Base-by-base conservation (phyloP, 2,113 vertebrate genomes). In the Sterna hirundo region DNA sequence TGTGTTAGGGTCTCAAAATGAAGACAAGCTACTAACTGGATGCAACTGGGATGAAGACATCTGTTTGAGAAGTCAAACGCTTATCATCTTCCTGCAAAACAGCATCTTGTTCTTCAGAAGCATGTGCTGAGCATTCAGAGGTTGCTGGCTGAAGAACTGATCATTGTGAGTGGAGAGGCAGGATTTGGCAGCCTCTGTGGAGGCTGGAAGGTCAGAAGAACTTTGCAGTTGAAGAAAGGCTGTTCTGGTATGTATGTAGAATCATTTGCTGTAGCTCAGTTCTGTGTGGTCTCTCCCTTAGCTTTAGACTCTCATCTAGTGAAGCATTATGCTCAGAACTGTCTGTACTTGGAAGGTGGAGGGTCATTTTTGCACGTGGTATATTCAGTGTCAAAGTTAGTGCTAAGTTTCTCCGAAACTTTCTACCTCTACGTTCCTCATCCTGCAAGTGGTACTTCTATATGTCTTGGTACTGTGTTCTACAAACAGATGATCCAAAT, bases 1-100 rank as follows among this genome's bases (percentile, higher is more conserved):
- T 47, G 18, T 72, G 36, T 60, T 68, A 57, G 15, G 8, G 25
- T 65, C 26, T 57, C 4, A 12, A 44, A 94, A 55, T 23, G 15
- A 68, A 69, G 44, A 36, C 1, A 5, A 23, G 4, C 23, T 44
- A 11, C 1, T 2, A 25, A 36, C 11, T 83, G 1, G 1, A 19
- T 66, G 29, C 10, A 46, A 36, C 5, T 58, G 60, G 13, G 46
- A 60, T 80, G 49, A 52, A 80, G 32, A 13, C 6, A n/a, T 36
- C 12, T 78, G 4, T 58, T 42, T 75, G 66, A 47, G 18, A 80
- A 29, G 14, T 90, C 22, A 64, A 68, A 20, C 86, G 26, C 19
- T 7, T 58, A 7, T 80, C 11, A 7, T 80, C 11, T 61, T 82
- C 46, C 15, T 85, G 90, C 25, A 49, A 20, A 92, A 77, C 30